A percentile compares a stretch with the other conserved stretches of the same genome.
phyloP scores from a whole-genome alignment of 2,888 invertebrate species.

The Himalopsyche anomala region DNA sequence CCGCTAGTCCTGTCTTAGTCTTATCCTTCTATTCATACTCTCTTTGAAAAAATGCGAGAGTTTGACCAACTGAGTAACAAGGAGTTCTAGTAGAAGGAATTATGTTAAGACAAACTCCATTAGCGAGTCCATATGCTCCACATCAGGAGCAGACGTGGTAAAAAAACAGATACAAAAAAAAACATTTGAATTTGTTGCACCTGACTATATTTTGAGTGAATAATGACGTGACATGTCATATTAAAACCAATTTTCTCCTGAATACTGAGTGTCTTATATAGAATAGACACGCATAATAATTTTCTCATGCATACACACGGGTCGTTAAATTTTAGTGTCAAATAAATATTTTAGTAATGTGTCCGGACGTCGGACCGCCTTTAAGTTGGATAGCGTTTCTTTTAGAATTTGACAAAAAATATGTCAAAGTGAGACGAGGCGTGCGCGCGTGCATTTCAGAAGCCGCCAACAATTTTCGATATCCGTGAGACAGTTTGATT shows the following conservation, averaged over 20 bases:
- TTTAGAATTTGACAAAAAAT: constrained; percentile 42
- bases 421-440: constrained; percentile 39
- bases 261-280: not conserved
- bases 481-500: constrained; percentile 37
- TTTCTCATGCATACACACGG: constrained; percentile 5
- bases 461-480: constrained; percentile 12
- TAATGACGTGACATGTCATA: constrained; percentile 2
- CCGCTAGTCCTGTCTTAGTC: too few species aligned
- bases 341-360: constrained; percentile 47
- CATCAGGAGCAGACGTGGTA: too few species aligned
- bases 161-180: too few species aligned
- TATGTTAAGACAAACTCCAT: too few species aligned
- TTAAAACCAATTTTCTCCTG: constrained; percentile 3
- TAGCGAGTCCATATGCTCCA: too few species aligned
- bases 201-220: not conserved
- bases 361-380: constrained; percentile 42
- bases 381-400: constrained; percentile 21
- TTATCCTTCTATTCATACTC: too few species aligned
- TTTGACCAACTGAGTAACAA: too few species aligned
- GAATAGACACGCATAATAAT: constrained; percentile 14
- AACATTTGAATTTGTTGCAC: too few species aligned
- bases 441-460: constrained; percentile 8
- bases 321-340: constrained; percentile 38
- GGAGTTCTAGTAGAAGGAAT: too few species aligned
- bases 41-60: too few species aligned